Base-by-base conservation (phyloP, 2,113 vertebrate genomes). In the Nannobrachium achirus region DNA sequence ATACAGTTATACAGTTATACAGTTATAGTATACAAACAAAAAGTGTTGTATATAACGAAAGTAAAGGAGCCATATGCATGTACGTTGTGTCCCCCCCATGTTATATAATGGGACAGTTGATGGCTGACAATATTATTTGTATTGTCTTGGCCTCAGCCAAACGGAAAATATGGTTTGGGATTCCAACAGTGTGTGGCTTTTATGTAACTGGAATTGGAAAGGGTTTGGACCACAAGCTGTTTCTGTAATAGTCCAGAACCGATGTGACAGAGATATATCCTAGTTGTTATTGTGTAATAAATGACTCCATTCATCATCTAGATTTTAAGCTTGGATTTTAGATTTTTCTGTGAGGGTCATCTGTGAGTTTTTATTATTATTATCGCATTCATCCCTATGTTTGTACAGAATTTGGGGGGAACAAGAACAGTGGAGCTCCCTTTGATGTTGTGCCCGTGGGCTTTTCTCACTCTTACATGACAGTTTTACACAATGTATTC, bases 161-260 rank as follows among this genome's bases (percentile, higher is more conserved):
- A 77, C 82, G 89, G 81, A 88, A 88, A 88, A 83, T 86, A 89
- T 7, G 42, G 53, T 72, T 71, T 50, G 71, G 69, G 76, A 80
- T 60, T 84, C 65, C 66, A 73, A 73, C 83, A 76, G 74, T 63
- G 72, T 79, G 69, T 85, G 82, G 81, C 69, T 65, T 86, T 88
- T 82, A 82, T 86, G 70, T 78, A 86, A 80, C 72, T 76, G n/a
- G 67, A 78, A 33, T 33, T 33, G 73, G 66, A 81, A 80, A 56
- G 75, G 66, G 59, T 76, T 80, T 66, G 78, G 78, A 81, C 82
- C 69, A 77, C 69, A 73, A 71, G 63, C 70, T 78, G 58, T 78
- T 81, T 80, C 76, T 66, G 51, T 83, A 81, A 73, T 78, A 84
- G 62, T 72, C 76, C 63, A 79, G 46, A 85, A 57, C 42, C 56